Evolutionary conservation across 2,797 vertebrate genomes (phyloP).

Genomic region (Phalanger gymnotis): DNA sequence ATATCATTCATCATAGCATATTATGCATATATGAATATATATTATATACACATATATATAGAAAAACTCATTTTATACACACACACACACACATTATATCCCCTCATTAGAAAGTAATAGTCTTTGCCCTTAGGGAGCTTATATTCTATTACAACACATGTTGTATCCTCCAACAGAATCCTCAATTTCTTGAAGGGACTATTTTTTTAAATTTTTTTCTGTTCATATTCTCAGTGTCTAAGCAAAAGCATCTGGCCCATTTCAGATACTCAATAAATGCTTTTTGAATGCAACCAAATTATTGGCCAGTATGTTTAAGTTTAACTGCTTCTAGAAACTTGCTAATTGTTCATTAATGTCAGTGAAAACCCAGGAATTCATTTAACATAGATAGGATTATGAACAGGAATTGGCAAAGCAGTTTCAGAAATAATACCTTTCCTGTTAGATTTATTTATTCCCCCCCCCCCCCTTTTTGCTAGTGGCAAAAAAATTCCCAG

Average conservation of each 20-base stretch:
- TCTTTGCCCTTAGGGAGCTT: not conserved
- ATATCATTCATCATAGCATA: too few species aligned
- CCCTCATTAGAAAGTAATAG: not conserved
- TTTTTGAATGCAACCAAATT: too few species aligned
- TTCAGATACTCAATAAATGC: not conserved
- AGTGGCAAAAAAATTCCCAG: not conserved
- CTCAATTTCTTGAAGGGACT: not conserved
- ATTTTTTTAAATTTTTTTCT: not conserved
- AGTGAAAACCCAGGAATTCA: conserved; percentile 65
- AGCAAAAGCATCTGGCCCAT: not conserved
- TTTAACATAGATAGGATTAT: conserved; percentile 74
- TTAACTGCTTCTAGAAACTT: too few species aligned
- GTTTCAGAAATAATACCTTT: conserved; percentile 72
- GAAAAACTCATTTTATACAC: not conserved
- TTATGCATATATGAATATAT: not conserved
- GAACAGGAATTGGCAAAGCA: conserved; percentile 69
- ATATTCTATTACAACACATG: not conserved
- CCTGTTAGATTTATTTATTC: conserved; percentile 46
- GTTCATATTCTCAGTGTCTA: not conserved
- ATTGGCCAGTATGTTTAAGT: too few species aligned
- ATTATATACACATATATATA: not conserved
- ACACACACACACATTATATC: not conserved
- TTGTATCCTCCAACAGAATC: not conserved
- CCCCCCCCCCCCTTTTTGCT: not conserved
- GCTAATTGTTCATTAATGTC: conserved; percentile 73